Conservation (phyloP, 2,888 invertebrate species). For the Caenorhabditis sinica region DNA sequence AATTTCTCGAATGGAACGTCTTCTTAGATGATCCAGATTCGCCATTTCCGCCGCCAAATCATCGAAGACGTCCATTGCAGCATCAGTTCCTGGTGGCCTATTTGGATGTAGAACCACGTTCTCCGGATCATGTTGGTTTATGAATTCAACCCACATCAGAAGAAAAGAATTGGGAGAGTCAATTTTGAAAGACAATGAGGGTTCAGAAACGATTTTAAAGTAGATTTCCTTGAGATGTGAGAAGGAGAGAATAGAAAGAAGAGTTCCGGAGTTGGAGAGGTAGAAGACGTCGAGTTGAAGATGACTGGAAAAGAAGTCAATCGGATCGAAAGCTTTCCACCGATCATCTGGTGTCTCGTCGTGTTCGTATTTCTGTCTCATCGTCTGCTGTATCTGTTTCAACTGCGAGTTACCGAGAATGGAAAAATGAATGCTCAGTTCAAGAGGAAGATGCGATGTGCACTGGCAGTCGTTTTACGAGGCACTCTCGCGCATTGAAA, state of each 20-base stretch:
- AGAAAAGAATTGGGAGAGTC: not conserved
- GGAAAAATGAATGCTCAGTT: slow-evolving; percentile 12
- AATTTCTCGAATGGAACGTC: slow-evolving; percentile 29
- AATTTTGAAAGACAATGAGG: not conserved
- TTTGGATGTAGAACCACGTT: not conserved
- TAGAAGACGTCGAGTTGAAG: not conserved
- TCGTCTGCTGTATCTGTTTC: slow-evolving; percentile 34
- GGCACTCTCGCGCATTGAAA: not conserved
- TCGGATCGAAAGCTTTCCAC: slow-evolving; percentile 35
- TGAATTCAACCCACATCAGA: slow-evolving; percentile 43
- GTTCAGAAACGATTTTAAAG: too few relatives aligned
- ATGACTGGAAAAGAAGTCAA: slow-evolving; percentile 23
- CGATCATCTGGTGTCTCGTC: slow-evolving; percentile 16
- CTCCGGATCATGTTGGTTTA: slow-evolving; percentile 15
- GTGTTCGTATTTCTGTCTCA: slow-evolving; percentile 36
- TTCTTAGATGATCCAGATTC: slow-evolving; percentile 23
- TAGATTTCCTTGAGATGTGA: too few relatives aligned
- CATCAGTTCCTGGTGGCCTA: not conserved
- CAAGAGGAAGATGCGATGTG: slow-evolving; percentile 8
- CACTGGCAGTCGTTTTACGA: slow-evolving; percentile 5
- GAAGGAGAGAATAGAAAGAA: not conserved
- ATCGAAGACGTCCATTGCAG: not conserved
- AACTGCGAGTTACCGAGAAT: slow-evolving; percentile 22
- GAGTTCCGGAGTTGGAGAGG: not conserved
- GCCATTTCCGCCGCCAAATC: slow-evolving; percentile 19